Base-by-base conservation (phyloP, 92 coral and sea anemone species). In the Micromussa lordhowensis region DNA sequence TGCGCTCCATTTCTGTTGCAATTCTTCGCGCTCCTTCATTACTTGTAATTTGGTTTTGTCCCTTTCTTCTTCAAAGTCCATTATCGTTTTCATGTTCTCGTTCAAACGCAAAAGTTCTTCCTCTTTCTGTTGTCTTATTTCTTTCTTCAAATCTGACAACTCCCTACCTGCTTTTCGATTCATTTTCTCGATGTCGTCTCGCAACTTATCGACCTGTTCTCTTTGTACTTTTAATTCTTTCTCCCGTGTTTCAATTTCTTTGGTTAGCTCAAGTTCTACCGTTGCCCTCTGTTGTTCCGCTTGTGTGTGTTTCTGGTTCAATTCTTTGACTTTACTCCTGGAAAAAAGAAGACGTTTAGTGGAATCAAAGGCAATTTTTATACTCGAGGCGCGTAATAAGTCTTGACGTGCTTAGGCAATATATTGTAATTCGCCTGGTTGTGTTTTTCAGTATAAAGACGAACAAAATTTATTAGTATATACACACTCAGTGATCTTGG, bases 161-260 rank as follows among this genome's bases (percentile, higher is more conserved):
- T 94, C 99, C 30, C 92, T 88, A 44, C 94, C 98, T 64, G 97
- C 93, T 35, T 88, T 93, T 35, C 95, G 96, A 61, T 94, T 96
- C 26, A 87, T 89, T 38, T 88, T 92, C 30, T 92, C 94, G 80
- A 86, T 90, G 59, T 94, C 95, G 49, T 94, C 95, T 5, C 96
- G 94, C 26, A 95, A 89, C 86, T 88, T 94, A 31, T 91, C 98
- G 68, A 98, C 90, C 59, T 96, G 92, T 32, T 96, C 96, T 28
- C 94, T 81, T 22, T 91, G 97, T 18, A 72, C 78, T 86, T 89
- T 93, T 40, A 96, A 93, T 51, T 92, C 98, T 76, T 91, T 85
- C 38, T 94, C 97, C 10, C 98, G 96, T 32, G 83, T 68, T 58
- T 88, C 94, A 51, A 98, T 90, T 35, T 98, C 99, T 58, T 88